These are phyloP conservation scores for Leptopilina drosophilae DNA, from an alignment of 2,888 invertebrate genomes.

Conservation along the genomic window DNA sequence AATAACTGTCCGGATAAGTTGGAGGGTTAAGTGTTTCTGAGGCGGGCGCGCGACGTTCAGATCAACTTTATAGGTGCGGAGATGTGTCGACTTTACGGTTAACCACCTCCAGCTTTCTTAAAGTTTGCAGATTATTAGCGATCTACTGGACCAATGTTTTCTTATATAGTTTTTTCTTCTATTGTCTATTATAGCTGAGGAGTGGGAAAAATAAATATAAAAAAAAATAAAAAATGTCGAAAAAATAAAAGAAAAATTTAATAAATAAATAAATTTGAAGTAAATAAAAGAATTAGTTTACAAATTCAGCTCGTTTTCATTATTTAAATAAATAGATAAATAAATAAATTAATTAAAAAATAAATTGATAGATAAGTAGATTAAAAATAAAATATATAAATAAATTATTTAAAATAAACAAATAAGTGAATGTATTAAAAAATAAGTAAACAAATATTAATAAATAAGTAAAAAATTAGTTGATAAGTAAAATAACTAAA, in stretches of 20 bases:
- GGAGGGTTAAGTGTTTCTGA: conserved; percentile 75
- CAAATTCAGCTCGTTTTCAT: no score
- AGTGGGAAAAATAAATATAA: no score
- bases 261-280: neutral
- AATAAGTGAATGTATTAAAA: no score
- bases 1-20: conserved; percentile 48
- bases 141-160: conserved; percentile 13
- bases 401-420: no score
- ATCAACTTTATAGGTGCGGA: conserved; percentile 74
- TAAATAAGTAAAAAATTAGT: no score
- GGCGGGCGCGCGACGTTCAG: conserved; percentile 73
- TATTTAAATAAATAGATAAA: no score
- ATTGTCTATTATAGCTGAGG: neutral
- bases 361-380: no score
- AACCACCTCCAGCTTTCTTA: conserved; percentile 56
- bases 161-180: neutral
- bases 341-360: no score
- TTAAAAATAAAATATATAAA: no score
- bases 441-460: no score
- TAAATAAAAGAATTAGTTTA: no score
- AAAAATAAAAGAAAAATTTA: neutral
- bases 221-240: neutral
- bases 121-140: neutral
- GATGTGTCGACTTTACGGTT: conserved; percentile 51
- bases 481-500: no score